Evolutionary conservation across 2,113 vertebrate genomes (phyloP).

Genomic region (Gobiocypris rarus): DNA sequence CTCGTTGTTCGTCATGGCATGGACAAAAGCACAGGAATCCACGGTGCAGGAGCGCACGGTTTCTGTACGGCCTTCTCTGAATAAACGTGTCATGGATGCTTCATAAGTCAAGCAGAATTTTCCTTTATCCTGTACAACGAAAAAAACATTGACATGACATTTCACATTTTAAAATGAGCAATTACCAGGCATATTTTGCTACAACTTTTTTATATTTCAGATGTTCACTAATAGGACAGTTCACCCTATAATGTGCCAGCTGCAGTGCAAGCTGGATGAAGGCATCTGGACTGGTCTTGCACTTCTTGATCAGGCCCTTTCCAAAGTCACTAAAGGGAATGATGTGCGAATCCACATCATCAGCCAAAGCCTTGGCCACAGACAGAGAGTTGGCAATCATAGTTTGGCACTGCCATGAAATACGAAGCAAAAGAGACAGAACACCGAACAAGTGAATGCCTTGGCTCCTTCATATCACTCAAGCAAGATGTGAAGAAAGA

Average conservation of each 20-base stretch:
- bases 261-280: constrained; percentile 94
- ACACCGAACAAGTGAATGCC: neutral
- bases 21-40: constrained; percentile 86
- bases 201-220: neutral
- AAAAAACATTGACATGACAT: neutral
- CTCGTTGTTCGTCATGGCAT: constrained; percentile 82
- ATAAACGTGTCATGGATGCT: constrained; percentile 96
- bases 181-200: neutral
- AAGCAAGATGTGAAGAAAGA: neutral
- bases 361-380: constrained; percentile 80
- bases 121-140: constrained; percentile 85
- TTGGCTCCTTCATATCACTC: neutral
- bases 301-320: constrained; percentile 93
- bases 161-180: neutral
- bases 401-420: constrained; percentile 83
- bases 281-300: constrained; percentile 90
- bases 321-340: constrained; percentile 88
- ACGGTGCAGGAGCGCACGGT: constrained; percentile 92
- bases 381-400: constrained; percentile 83
- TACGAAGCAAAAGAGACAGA: neutral
- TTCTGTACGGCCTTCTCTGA: constrained; percentile 94
- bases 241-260: constrained; percentile 91
- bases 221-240: neutral
- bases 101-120: constrained; percentile 96
- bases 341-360: constrained; percentile 89